Base-by-base conservation (phyloP, 2,888 invertebrate genomes). In the Rosalia funebris region DNA sequence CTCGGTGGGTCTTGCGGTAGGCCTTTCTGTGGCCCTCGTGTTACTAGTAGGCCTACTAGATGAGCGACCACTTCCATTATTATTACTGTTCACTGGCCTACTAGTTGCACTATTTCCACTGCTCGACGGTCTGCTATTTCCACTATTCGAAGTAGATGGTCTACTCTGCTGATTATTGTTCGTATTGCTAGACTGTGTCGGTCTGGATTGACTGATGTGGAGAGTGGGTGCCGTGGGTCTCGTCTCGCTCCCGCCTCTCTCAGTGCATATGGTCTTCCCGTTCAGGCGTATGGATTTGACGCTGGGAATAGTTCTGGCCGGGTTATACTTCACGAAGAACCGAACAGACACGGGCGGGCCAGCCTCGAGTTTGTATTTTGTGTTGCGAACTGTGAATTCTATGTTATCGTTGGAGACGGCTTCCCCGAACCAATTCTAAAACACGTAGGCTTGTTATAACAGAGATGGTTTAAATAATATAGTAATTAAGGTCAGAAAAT, bases 251-350 rank as follows among this genome's bases (percentile, higher is more conserved):
- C 34, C 25, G 9, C n/a, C 10, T 14, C 4, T 37, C 20, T 14
- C 15, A 0, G 84, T 83, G 70, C 88, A 87, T 17, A 88, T 86
- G 57, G 85, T 83, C 52, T 84, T 79, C 0, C 88, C 88, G 57
- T 88, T 88, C 10, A 88, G 76, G 41, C 83, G 71, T 20, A 89
- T 85, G 2, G 79, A 81, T 58, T 76, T 77, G 0, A 87, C 71
- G 57, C 81, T 83, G 0, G 88, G 88, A 0, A 83, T 77, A 15
- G 81, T 81, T 44, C 79, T 81, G 1, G 81, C 71, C 0, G 82
- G 79, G 69, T 86, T 84, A 77, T 85, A 88, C 60, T 86, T 86
- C 0, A 88, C 86, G 77, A 87, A 88, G 77, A 89, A 86, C 1
- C 86, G 79, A 7, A 88, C 82, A 0, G 84, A 77, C 0, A 84